A percentile compares a stretch with the other conserved stretches of the same genome.
Evolutionary conservation across 2,797 vertebrate species (phyloP).

Genomic region (Acipenser oxyrinchus): DNA sequence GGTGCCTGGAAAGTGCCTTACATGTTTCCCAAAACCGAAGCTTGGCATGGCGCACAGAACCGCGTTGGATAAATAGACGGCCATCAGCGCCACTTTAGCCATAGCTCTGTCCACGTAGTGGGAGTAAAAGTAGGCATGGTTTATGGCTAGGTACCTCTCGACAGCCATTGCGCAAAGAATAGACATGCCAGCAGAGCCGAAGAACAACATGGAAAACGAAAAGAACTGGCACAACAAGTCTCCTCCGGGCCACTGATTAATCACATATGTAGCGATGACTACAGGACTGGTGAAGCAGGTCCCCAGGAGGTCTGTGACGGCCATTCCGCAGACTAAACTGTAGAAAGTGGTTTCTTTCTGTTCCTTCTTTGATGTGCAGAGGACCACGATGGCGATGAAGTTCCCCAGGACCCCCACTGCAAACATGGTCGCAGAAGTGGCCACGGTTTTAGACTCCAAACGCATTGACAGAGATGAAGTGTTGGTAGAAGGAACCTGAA

Average conservation of each 20-base stretch:
- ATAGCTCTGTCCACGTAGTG: slow-evolving; percentile 56
- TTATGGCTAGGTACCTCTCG: slow-evolving; percentile 68
- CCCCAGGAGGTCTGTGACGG: slow-evolving; percentile 66
- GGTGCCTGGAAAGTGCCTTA: slow-evolving; percentile 59
- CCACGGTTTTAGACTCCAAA: slow-evolving; percentile 54
- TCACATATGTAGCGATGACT: slow-evolving; percentile 65
- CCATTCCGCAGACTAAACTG: slow-evolving; percentile 68
- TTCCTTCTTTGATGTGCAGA: slow-evolving; percentile 64
- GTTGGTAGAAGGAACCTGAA: slow-evolving; percentile 32
- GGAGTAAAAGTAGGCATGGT: slow-evolving; percentile 68
- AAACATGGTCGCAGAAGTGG: slow-evolving; percentile 66
- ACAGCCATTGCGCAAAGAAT: slow-evolving; percentile 71
- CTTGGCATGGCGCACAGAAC: slow-evolving; percentile 62
- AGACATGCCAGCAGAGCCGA: slow-evolving; percentile 66
- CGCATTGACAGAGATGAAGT: slow-evolving; percentile 34
- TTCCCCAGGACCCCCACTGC: slow-evolving; percentile 64
- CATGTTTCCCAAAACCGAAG: slow-evolving; percentile 62
- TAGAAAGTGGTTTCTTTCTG: slow-evolving; percentile 74
- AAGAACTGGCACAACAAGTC: slow-evolving; percentile 65
- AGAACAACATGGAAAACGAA: slow-evolving; percentile 74
- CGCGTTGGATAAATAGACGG: slow-evolving; percentile 52
- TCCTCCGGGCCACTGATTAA: slow-evolving; percentile 59
- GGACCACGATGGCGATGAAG: slow-evolving; percentile 63
- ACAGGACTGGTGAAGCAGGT: slow-evolving; percentile 73
- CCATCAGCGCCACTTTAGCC: slow-evolving; percentile 56